Base-by-base conservation (phyloP, 2,888 invertebrate species). In the Pristionchus japonicus region DNA sequence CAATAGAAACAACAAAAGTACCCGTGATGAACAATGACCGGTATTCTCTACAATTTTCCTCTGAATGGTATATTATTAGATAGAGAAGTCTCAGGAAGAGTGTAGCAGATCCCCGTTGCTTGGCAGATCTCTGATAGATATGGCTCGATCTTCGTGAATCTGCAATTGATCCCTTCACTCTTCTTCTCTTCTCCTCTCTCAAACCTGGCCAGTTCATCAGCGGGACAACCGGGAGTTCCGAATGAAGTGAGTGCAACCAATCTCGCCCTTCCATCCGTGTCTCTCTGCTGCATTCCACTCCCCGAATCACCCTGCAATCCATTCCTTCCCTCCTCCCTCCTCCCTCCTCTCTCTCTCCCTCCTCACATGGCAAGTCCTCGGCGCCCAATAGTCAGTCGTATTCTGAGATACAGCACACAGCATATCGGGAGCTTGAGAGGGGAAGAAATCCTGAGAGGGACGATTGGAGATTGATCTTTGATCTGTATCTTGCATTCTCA, bases 181-280 rank as follows among this genome's bases (percentile, higher is more conserved):
- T 34, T 64, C 13, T 31, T 34, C 20, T 27, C n/a, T n/a, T 6
- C 13, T 52, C 31, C 6, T 0, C 6, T 15, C 13, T 70, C 23
- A 52, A 37, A 89, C 90, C 93, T 90, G 0, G 92, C 94, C 49
- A 94, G 86, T 90, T 94, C 92, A 89, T 94, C 93, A 13, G 94
- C 88, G 11, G 94, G 93, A 87, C 94, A 94, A 61, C 93, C 93
- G 31, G 89, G 89, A 11, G 94, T 92, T n/a, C 94, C 94, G 80
- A 93, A 94, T 1, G 94, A 94, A 4, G 93, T 93, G 52, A 94
- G 89, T 1, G 93, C 94, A 20, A 94, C 89, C 9, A 94, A 88
- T 17, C 89, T 89, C 3, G 91, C 90, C 52, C 91, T 40, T n/a
- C 91, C 92, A 37, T 90, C 67, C 4, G 88, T 84, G 64, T 93